These are phyloP conservation scores for Ochlodes sylvanus DNA, from an alignment of 2,888 invertebrate species.

Conservation along the genomic window DNA sequence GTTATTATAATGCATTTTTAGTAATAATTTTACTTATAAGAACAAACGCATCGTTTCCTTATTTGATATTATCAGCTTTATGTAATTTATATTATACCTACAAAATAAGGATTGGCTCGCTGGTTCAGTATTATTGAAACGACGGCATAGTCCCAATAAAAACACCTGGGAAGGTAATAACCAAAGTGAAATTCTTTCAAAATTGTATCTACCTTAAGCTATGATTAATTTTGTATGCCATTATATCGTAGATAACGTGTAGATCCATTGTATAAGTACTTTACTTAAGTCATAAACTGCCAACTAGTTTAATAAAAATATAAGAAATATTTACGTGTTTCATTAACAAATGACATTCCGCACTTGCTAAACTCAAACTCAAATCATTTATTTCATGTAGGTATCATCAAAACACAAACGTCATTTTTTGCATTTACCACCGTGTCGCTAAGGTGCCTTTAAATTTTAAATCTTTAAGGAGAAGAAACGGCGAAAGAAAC, in stretches of 20 bases:
- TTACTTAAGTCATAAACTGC: slow-evolving; percentile 74
- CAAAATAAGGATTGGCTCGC: slow-evolving; percentile 12
- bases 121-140: slow-evolving; percentile 62
- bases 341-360: slow-evolving; percentile 39
- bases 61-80: slow-evolving; percentile 2
- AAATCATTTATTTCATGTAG: too few species aligned
- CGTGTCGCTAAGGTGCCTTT: too few species aligned
- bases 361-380: too few species aligned
- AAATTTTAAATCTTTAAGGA: too few species aligned
- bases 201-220: slow-evolving; percentile 53
- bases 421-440: too few species aligned
- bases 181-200: slow-evolving; percentile 66
- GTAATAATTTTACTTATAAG: slow-evolving; percentile 31
- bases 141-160: slow-evolving; percentile 45
- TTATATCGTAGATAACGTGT: slow-evolving; percentile 60
- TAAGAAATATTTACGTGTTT: slow-evolving; percentile 44
- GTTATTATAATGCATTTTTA: slow-evolving; percentile 36
- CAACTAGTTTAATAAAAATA: slow-evolving; percentile 62
- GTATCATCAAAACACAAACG: too few species aligned
- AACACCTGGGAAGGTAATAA: slow-evolving; percentile 53
- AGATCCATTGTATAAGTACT: slow-evolving; percentile 47
- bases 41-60: slow-evolving; percentile 21
- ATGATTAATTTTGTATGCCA: slow-evolving; percentile 68
- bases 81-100: not conserved
- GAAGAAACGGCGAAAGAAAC: too few species aligned